A percentile compares a stretch with the other conserved stretches of the same genome.
These are phyloP conservation scores for Drosophila seguyi DNA, from an alignment of 1,140 invertebrate species.

Conservation along the genomic window DNA sequence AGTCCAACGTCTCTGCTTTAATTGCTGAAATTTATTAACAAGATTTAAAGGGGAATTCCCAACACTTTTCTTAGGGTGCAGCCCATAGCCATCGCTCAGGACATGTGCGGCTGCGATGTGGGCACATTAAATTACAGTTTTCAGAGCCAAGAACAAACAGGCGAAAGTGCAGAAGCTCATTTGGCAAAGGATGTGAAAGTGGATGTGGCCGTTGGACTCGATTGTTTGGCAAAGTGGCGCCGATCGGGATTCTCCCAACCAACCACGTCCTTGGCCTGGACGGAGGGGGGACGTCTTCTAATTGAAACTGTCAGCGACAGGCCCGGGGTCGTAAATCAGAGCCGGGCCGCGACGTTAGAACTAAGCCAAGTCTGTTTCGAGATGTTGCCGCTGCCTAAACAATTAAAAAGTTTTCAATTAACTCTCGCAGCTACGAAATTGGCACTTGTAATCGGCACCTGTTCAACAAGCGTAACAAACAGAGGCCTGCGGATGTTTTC, in stretches of 20 bases:
- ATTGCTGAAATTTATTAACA: not conserved
- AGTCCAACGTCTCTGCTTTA: not conserved
- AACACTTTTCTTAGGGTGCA: conserved; percentile 21
- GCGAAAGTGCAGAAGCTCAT: conserved; percentile 51
- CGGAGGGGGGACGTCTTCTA: conserved; percentile 40
- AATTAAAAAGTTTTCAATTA: conserved; percentile 84
- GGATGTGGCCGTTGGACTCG: conserved; percentile 22
- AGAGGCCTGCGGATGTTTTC: conserved; percentile 35
- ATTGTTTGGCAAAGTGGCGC: conserved; percentile 34
- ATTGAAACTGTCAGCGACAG: conserved; percentile 80
- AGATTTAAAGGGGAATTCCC: not conserved
- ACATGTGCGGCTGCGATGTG: conserved; percentile 26
- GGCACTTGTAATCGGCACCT: conserved; percentile 82
- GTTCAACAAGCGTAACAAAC: conserved; percentile 77
- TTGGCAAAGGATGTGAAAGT: conserved; percentile 17
- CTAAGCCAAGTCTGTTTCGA: conserved; percentile 64
- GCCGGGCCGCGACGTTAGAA: conserved; percentile 24
- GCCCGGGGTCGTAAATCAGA: conserved; percentile 67
- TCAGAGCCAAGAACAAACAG: conserved; percentile 57
- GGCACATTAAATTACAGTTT: conserved; percentile 63
- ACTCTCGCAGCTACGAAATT: conserved; percentile 65
- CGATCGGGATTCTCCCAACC: conserved; percentile 21
- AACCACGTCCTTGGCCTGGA: conserved; percentile 15
- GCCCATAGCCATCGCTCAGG: conserved; percentile 6
- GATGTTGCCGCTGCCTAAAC: conserved; percentile 55